phyloP scores from a whole-genome alignment of 2,888 invertebrate species.

The Eupeodes luniger region DNA sequence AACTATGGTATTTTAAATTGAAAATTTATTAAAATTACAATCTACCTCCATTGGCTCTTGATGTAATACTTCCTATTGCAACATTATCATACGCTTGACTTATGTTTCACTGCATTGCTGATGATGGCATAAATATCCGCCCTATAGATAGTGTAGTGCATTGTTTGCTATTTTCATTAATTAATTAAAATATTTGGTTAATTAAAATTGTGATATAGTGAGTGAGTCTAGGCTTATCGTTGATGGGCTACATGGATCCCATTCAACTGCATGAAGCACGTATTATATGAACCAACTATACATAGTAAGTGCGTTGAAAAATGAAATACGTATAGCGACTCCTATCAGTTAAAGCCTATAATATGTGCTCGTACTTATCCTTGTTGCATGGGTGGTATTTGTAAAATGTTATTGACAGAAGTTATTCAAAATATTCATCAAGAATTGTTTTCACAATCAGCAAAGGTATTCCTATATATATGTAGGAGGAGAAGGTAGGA shows the following conservation, averaged over 20 bases:
- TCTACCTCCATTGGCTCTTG: slow-evolving; percentile 35
- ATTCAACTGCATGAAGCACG: neutral
- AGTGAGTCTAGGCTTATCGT: neutral
- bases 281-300: no score
- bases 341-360: no score
- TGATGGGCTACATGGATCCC: neutral
- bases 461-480: neutral
- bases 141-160: neutral
- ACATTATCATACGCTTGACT: slow-evolving; percentile 17
- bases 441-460: slow-evolving; percentile 27
- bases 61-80: slow-evolving; percentile 18
- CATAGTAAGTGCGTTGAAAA: neutral
- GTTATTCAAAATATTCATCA: slow-evolving; percentile 44
- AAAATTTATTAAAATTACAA: slow-evolving; percentile 69
- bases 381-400: slow-evolving; percentile 2
- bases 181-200: slow-evolving; percentile 69
- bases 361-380: neutral
- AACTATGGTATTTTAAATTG: slow-evolving; percentile 40
- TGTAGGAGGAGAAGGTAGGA: no score
- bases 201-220: slow-evolving; percentile 56
- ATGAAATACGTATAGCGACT: slow-evolving; percentile 1
- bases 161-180: slow-evolving; percentile 47
- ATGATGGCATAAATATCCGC: neutral
- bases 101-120: slow-evolving; percentile 6
- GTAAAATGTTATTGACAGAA: slow-evolving; percentile 36